Evolutionary conservation across 2,888 invertebrate species (phyloP).

Genomic region (Hedychridium roseum): DNA sequence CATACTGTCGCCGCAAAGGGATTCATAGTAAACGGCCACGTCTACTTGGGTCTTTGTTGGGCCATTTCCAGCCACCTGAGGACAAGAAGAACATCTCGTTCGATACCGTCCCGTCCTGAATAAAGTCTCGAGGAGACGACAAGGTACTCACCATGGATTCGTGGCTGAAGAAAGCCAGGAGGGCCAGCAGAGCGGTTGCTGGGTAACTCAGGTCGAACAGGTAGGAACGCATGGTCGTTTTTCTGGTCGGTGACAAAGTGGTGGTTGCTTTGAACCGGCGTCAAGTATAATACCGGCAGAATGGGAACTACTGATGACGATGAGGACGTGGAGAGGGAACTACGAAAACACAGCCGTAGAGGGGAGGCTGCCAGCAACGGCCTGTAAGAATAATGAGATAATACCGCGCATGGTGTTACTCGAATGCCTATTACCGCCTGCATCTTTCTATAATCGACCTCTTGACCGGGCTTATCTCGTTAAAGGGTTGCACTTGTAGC

Average conservation of each 20-base stretch:
- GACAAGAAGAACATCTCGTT: neutral
- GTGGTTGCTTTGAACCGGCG: constrained; percentile 28
- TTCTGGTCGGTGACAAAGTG: constrained; percentile 22
- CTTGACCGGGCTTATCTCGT: too few relatives aligned
- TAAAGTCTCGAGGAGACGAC: too few relatives aligned
- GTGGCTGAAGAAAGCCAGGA: constrained; percentile 17
- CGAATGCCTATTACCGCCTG: too few relatives aligned
- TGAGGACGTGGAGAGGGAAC: constrained; percentile 11
- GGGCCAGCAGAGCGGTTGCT: constrained; percentile 10
- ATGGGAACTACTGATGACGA: neutral
- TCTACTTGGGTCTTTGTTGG: constrained; percentile 34
- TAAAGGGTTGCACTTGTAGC: too few relatives aligned
- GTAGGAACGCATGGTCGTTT: constrained; percentile 31
- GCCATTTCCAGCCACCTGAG: constrained; percentile 23
- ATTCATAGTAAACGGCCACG: constrained; percentile 67
- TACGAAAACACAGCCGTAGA: constrained; percentile 12
- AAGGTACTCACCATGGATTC: constrained; percentile 22
- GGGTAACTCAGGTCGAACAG: constrained; percentile 19
- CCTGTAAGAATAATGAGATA: neutral
- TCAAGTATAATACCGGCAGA: neutral
- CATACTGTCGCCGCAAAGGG: constrained; percentile 67
- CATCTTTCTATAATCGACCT: too few relatives aligned
- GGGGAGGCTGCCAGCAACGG: neutral
- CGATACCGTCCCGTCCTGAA: too few relatives aligned
- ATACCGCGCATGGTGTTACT: too few relatives aligned